These are phyloP conservation scores for Poliocrania exsul DNA, from an alignment of 2,797 vertebrate genomes.

Conservation along the genomic window DNA sequence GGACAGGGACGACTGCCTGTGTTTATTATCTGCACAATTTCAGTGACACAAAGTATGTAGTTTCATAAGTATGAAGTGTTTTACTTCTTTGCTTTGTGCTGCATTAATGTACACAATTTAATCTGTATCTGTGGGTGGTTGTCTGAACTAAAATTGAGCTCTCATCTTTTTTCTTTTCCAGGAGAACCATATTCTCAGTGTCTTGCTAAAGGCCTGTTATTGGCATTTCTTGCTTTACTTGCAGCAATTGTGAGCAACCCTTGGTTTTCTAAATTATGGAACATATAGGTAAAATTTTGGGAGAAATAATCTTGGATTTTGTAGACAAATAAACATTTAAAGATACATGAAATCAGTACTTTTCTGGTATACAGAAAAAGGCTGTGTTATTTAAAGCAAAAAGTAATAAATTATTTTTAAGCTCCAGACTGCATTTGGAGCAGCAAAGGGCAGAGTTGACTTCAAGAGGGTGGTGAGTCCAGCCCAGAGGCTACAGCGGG, in stretches of 20 bases:
- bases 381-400: neutral
- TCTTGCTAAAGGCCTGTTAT: slow-evolving; percentile 86
- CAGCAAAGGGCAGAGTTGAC: neutral
- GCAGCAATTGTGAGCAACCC: slow-evolving; percentile 82
- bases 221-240: slow-evolving; percentile 81
- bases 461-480: fast-evolving
- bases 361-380: neutral
- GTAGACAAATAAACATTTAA: neutral
- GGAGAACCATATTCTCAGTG: slow-evolving; percentile 86
- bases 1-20: neutral
- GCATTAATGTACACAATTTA: neutral
- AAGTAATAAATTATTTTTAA: neutral
- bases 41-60: neutral
- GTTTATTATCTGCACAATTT: neutral
- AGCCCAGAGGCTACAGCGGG: fast-evolving
- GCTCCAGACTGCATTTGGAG: neutral
- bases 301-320: neutral
- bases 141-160: neutral
- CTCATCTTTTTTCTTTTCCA: slow-evolving; percentile 21
- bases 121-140: neutral
- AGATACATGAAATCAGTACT: neutral
- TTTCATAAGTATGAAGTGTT: neutral
- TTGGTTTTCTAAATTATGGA: slow-evolving; percentile 81
- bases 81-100: neutral
- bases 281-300: neutral